Evolutionary conservation across 2,113 vertebrate genomes (phyloP), one percentile per base, ranked within the genome.

Genomic region (Onychostruthus taczanowskii): DNA sequence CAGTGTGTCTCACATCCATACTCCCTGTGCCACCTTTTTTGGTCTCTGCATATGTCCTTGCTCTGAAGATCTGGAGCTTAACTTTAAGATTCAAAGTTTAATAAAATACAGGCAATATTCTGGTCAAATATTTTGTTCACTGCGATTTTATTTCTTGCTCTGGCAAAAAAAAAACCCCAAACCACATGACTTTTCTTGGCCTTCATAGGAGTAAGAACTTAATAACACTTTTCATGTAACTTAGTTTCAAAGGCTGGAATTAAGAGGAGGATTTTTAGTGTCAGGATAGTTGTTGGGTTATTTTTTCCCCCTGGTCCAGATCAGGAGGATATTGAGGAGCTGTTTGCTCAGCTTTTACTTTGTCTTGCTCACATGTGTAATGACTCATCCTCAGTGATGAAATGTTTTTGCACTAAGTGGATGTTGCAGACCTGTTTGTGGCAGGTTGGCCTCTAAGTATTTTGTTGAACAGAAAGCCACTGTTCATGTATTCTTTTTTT

Each of bases 1-100:
- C 3, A 59, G n/a, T 0, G 13, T 41, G 5, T 67, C 16, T 70
- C 31, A 5, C 30, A 6, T 27, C 27, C 20, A 1, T 23, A 1
- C 10, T 67, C 68, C 24, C 28, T 7, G 6, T 90, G 74, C 85
- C 20, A 7, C 55, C 0, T 0, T 1, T 68, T 78, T 50, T 78
- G n/a, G 39, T 72, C 47, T 59, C 2, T 1, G 47, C 23, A 3
- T 23, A 37, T 30, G 39, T 1, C 3, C 37, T 47, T 66, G 41
- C 43, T 68, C 17, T 13, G 39, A 44, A 46, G 39, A 35, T 81
- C 44, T 2, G 3, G 35, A 87, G 28, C 43, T 64, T 63, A 41
- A 63, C 81, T 70, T 81, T 39, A 56, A 49, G 46, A 47, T 58
- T 26, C 6, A 9, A 9, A 17, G 49, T 84, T 80, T 83, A 35